These are phyloP conservation scores for Hormiphora californensis DNA, from an alignment of 37 sponge, comb jelly and placozoan species.

Conservation along the genomic window DNA sequence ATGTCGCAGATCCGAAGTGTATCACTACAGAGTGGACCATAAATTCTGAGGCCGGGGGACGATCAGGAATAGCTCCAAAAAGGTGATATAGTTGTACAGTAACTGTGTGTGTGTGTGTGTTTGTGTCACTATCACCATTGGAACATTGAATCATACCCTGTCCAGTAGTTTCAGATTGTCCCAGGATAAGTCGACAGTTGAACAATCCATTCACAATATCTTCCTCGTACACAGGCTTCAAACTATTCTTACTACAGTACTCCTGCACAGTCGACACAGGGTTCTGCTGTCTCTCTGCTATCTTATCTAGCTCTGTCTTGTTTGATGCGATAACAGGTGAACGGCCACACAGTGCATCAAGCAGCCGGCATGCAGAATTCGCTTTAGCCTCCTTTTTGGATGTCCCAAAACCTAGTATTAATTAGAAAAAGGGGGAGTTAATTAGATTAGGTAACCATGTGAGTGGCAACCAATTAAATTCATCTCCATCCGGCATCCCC, in stretches of 20 bases:
- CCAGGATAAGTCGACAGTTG: not conserved
- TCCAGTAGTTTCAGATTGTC: not conserved
- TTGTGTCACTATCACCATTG: too few relatives aligned
- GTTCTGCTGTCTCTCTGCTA: not conserved
- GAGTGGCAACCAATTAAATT: too few relatives aligned
- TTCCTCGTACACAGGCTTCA: not conserved
- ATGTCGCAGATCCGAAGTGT: too few relatives aligned
- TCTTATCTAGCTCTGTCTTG: not conserved
- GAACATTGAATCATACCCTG: not conserved
- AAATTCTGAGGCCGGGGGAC: too few relatives aligned
- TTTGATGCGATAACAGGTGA: not conserved
- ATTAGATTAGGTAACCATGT: too few relatives aligned
- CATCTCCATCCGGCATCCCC: too few relatives aligned
- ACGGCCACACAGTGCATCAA: not conserved
- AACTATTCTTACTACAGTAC: not conserved
- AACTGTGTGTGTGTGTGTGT: too few relatives aligned
- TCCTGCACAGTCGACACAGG: not conserved
- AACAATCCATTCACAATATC: not conserved
- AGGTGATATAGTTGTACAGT: too few relatives aligned
- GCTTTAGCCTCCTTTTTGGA: slow-evolving; percentile 4
- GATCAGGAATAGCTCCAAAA: too few relatives aligned
- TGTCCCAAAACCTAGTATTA: not conserved
- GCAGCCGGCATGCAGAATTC: not conserved
- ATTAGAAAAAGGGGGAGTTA: not conserved
- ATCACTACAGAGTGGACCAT: too few relatives aligned